Evolutionary conservation across 2,113 vertebrate genomes (phyloP).

Genomic region (Craseonycteris thonglongyai): DNA sequence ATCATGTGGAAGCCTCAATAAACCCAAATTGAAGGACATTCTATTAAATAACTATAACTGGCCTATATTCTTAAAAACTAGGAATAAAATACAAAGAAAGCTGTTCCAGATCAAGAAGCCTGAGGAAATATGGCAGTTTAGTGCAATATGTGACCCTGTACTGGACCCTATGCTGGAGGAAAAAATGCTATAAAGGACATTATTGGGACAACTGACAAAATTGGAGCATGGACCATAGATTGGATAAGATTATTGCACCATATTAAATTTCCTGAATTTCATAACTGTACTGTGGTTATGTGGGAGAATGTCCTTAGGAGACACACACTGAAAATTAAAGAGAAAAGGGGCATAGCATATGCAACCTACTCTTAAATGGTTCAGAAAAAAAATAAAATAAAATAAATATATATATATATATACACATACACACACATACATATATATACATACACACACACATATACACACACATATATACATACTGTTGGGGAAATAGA

Average conservation of each 20-base stretch:
- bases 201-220: not conserved
- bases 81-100: not conserved
- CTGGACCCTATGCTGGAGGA: not conserved
- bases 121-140: not conserved
- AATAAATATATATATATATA: no score
- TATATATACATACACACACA: no score
- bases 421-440: no score
- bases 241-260: no score
- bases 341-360: not conserved
- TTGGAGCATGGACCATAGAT: not conserved
- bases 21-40: not conserved
- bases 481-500: not conserved
- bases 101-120: not conserved
- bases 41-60: no score
- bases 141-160: not conserved
- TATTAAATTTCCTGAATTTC: not conserved
- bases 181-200: not conserved
- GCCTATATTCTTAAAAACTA: not conserved
- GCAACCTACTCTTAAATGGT: not conserved
- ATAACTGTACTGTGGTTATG: fast-evolving
- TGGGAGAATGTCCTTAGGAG: not conserved
- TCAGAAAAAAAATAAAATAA: not conserved
- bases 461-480: no score
- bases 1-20: not conserved
- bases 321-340: not conserved